Conservation (phyloP, 2,113 vertebrate genomes). For the Empidonax traillii region DNA sequence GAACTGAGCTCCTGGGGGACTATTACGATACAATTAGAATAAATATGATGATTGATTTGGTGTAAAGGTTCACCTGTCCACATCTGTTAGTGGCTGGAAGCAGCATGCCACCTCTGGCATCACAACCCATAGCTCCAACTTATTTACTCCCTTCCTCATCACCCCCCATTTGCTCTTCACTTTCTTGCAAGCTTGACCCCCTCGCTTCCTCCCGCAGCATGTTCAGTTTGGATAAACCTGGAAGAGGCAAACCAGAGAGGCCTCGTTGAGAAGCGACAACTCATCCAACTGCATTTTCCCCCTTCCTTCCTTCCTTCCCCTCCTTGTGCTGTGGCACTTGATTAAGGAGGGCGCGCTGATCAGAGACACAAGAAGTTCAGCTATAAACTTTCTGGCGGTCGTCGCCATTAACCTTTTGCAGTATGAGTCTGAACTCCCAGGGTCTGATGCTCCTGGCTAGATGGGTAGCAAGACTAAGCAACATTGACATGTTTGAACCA, state of each 20-base stretch:
- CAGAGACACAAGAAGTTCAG: constrained; percentile 1
- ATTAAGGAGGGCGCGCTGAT: not conserved
- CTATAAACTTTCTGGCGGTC: not conserved
- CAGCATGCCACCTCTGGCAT: constrained; percentile 22
- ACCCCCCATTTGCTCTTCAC: not conserved
- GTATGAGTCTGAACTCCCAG: not conserved
- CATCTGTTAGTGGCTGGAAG: constrained; percentile 25
- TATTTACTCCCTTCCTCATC: constrained; percentile 1
- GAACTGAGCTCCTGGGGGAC: constrained; percentile 82
- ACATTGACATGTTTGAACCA: not conserved
- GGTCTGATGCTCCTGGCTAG: not conserved
- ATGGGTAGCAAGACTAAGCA: not conserved
- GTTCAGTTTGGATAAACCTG: not conserved
- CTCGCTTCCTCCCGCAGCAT: fast-evolving
- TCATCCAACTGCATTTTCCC: not conserved
- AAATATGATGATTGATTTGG: constrained; percentile 84
- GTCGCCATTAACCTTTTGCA: constrained; percentile 32
- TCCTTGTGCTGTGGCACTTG: not conserved
- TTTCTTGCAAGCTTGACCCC: not conserved
- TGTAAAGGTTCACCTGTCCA: constrained; percentile 78
- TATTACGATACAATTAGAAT: constrained; percentile 85
- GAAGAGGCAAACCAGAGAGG: not conserved
- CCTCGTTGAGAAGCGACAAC: not conserved
- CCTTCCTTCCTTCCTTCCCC: not conserved
- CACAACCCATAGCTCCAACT: not conserved